Evolutionary conservation across 2,113 vertebrate species (phyloP).

Genomic region (Macquaria australasica): DNA sequence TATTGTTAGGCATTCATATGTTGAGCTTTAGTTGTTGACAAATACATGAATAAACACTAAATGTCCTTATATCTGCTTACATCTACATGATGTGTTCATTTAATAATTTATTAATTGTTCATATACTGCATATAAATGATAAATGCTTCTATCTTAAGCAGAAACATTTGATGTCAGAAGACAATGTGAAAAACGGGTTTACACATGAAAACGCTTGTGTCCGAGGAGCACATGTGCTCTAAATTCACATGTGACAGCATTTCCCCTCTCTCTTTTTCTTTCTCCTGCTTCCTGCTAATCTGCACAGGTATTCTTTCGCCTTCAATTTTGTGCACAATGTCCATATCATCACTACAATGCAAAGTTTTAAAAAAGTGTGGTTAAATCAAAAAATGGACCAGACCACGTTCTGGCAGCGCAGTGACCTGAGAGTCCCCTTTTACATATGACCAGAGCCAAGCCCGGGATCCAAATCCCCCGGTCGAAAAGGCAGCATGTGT

Average conservation of each 20-base stretch:
- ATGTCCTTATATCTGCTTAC: not conserved
- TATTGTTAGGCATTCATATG: not conserved
- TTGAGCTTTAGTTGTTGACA: not conserved
- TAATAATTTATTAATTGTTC: not conserved
- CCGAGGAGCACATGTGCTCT: conserved; percentile 30
- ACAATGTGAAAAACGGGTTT: not conserved
- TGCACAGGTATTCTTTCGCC: conserved; percentile 22
- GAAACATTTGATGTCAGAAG: conserved; percentile 11
- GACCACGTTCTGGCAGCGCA: not conserved
- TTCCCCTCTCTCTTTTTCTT: conserved; percentile 11
- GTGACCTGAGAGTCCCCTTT: conserved; percentile 60
- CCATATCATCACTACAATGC: not conserved
- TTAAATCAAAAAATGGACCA: conserved; percentile 34
- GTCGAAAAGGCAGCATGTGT: conserved; percentile 64
- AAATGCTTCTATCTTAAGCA: not conserved
- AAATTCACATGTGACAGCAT: conserved; percentile 46
- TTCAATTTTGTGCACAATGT: not conserved
- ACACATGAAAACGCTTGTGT: conserved; percentile 50
- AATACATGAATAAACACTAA: not conserved
- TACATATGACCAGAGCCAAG: conserved; percentile 63
- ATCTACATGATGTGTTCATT: not conserved
- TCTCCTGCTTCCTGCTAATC: not conserved
- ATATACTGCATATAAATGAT: not conserved
- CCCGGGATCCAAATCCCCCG: conserved; percentile 62
- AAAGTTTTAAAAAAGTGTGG: not conserved